Evolutionary conservation across 1,140 invertebrate genomes (phyloP).

Genomic region (Euschistus heros): DNA sequence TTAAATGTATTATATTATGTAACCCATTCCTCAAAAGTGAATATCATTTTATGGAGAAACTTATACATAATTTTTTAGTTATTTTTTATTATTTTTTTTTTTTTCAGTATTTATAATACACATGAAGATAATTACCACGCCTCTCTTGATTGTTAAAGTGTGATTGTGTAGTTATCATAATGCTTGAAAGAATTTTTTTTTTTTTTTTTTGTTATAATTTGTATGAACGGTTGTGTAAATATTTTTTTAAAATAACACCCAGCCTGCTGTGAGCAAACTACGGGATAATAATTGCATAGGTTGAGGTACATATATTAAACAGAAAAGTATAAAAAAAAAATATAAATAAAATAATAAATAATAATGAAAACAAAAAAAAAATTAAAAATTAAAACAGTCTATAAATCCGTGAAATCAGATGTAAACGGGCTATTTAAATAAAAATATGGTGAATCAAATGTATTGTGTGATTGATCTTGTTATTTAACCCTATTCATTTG

Average conservation of each 20-base stretch:
- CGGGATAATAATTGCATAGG: conserved; percentile 14
- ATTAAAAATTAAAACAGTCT: background rate
- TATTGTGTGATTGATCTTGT: too few species aligned
- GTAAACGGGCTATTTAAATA: conserved; percentile 11
- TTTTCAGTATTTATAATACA: background rate
- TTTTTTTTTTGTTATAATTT: conserved; percentile 10
- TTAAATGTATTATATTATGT: background rate
- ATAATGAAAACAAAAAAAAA: too few species aligned
- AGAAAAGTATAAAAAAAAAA: too few species aligned
- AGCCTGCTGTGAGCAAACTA: conserved; percentile 14
- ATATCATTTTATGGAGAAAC: too few species aligned
- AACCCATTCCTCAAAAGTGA: too few species aligned
- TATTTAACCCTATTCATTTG: too few species aligned
- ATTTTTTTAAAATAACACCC: conserved; percentile 9
- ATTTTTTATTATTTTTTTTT: background rate
- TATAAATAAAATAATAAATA: too few species aligned
- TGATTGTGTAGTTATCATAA: background rate
- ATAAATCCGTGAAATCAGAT: conserved; percentile 3
- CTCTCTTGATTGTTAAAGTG: background rate
- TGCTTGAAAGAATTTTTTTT: background rate
- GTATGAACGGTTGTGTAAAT: conserved; percentile 3
- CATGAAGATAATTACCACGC: background rate
- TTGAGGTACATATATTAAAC: background rate
- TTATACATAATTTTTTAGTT: background rate
- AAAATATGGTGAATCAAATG: background rate